Base-by-base conservation (phyloP, 2,888 invertebrate species). In the Ectemnius continuus region DNA sequence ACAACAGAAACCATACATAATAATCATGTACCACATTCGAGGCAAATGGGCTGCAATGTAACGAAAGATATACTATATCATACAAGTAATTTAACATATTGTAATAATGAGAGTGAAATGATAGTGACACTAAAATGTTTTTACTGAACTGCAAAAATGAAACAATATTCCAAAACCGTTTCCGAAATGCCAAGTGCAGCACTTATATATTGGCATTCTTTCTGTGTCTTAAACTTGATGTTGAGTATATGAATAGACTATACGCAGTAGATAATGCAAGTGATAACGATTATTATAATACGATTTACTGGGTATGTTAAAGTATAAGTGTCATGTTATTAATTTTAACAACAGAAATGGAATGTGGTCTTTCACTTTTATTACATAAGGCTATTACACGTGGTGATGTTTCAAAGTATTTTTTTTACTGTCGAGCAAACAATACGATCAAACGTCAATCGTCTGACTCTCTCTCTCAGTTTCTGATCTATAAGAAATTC, bases 221-320 rank as follows among this genome's bases (percentile, higher is more conserved):
- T 76, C 67, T 67, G 64, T 78, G 70, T 80, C 71, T 78, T 78
- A 75, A 71, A 82, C 70, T 80, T 57, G 68, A 76, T 78, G 73
- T 80, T 76, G 72, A 70, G 69, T 67, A 78, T 79, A 72, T 69
- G 60, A 63, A 73, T 82, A 78, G 64, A 67, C 45, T 75, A 70
- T 67, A 36, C 75, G 61, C 71, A 76, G 61, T 79, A 82, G 78
- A 60, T 70, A 73, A 74, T 48, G 20, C 75, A 75, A 72, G 56
- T 64, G 48, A 75, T 76, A 73, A 56, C 58, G 67, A 75, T 72
- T 58, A 70, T 61, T 78, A 61, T 81, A 60, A 75, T 26, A 59
- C 64, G 16, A 69, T 65, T 67, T 75, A 73, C 47, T 67, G 64
- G 59, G 45, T 78, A 61, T 57, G 28, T 60, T 70, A 73, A 79